Evolutionary conservation across 2,888 invertebrate species (phyloP).

Genomic region (Drosophila antonietae): DNA sequence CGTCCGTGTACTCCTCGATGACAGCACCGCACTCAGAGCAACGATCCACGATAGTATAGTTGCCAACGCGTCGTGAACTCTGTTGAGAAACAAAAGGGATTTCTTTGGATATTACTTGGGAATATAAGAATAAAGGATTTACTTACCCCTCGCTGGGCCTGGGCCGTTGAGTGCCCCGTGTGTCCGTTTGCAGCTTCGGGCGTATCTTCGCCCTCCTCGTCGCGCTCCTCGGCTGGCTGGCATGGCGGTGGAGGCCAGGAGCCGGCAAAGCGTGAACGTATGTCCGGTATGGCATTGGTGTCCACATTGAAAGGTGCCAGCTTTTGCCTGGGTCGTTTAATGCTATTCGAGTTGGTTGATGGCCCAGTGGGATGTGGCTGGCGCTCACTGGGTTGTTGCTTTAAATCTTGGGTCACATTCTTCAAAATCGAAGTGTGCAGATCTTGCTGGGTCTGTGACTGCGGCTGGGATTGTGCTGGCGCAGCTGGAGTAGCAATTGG

Average conservation of each 20-base stretch:
- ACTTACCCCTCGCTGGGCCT: constrained; percentile 60
- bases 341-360: constrained; percentile 78
- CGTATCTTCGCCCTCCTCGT: constrained; percentile 75
- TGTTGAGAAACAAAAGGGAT: constrained; percentile 54
- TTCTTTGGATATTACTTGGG: not conserved
- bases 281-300: constrained; percentile 85
- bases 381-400: constrained; percentile 32
- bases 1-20: constrained; percentile 97
- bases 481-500: constrained; percentile 19
- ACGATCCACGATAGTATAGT: constrained; percentile 89
- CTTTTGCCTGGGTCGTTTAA: constrained; percentile 86
- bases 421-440: constrained; percentile 82
- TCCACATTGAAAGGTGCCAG: constrained; percentile 86
- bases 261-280: constrained; percentile 85
- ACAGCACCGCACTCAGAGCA: constrained; percentile 94
- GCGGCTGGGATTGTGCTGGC: constrained; percentile 24
- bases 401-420: constrained; percentile 73
- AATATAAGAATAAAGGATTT: constrained; percentile 79
- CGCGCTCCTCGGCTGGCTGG: constrained; percentile 76
- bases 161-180: constrained; percentile 42
- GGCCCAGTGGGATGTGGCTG: constrained; percentile 52
- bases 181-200: constrained; percentile 72
- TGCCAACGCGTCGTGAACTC: constrained; percentile 88
- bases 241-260: constrained; percentile 86
- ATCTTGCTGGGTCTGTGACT: constrained; percentile 60